Evolutionary conservation across 2,888 invertebrate genomes (phyloP), one percentile per base, ranked within the genome.

Genomic region (Epiblema foenella): DNA sequence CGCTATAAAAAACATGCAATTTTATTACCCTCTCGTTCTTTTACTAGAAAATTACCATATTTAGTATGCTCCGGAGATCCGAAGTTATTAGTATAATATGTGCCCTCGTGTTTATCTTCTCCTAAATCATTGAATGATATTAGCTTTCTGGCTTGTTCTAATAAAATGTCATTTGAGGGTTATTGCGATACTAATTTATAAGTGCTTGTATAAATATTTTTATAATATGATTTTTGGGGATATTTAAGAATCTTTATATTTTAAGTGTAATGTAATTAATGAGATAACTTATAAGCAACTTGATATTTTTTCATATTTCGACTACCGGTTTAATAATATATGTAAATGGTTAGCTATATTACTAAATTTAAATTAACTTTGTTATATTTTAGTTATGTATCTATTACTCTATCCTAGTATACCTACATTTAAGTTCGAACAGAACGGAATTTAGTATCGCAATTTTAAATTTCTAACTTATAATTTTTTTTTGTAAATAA

Each of bases 1-100:
- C 37, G 73, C 62, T 73, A 75, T 75, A 77, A 76, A n/a, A 75
- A 73, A 73, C 72, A 71, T 72, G 72, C 69, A 39, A 65, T 75
- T 73, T 75, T 73, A 74, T 74, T 68, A 68, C 75, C 60, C 63
- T 67, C 68, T 63, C 68, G 72, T 74, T 72, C 73, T 71, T 74
- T 59, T 68, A 70, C 66, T 73, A 67, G 52, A 52, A 68, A 71
- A 76, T 76, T 76, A 77, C 73, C 72, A 76, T 75, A 74, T 76
- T 74, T 74, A 77, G 66, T 69, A 68, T 69, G 51, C 70, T 67
- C 65, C 70, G 18, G 69, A 67, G 74, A 69, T 72, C 39, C 18
- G 49, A 62, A 60, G 33, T 58, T 74, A 68, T 67, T 72, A 67
- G 67, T 69, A 46, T 69, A 60, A 46, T 68, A 68, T 60, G n/a